phyloP scores from a whole-genome alignment of 1,140 invertebrate species.

The Scaptomyza pallida region DNA sequence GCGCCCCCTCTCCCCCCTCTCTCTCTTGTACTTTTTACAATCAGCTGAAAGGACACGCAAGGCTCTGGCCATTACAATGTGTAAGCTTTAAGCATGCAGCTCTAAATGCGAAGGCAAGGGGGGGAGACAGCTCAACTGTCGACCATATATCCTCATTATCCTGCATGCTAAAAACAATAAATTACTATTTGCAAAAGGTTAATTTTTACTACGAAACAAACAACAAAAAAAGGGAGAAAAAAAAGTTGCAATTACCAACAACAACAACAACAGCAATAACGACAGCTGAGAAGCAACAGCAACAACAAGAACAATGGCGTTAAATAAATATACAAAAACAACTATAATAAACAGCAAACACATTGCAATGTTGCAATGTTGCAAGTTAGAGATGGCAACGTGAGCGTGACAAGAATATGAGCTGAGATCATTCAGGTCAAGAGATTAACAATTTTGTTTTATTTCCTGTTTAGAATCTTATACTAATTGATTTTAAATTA shows the following conservation, averaged over 20 bases:
- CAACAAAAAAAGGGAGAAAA: slow-evolving; percentile 29
- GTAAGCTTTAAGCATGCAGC: slow-evolving; percentile 34
- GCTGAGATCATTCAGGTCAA: not conserved
- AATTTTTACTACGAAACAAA: slow-evolving; percentile 71
- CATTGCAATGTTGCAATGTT: slow-evolving; percentile 54
- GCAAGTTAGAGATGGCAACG: slow-evolving; percentile 29
- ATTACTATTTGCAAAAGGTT: slow-evolving; percentile 80
- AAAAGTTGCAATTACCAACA: slow-evolving; percentile 68
- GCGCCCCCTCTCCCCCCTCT: not conserved
- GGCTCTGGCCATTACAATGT: slow-evolving; percentile 58
- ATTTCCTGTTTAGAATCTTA: not conserved
- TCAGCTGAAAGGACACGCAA: slow-evolving; percentile 31
- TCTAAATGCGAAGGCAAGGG: too few species aligned
- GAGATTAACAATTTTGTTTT: not conserved
- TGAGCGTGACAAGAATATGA: too few species aligned
- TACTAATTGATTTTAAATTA: not conserved
- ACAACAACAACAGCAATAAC: slow-evolving; percentile 33
- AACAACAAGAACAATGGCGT: slow-evolving; percentile 49
- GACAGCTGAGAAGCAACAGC: slow-evolving; percentile 35
- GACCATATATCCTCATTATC: slow-evolving; percentile 74
- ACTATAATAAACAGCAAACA: slow-evolving; percentile 56
- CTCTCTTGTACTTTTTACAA: slow-evolving; percentile 7
- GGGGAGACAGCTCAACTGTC: slow-evolving; percentile 5
- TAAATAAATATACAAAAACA: slow-evolving; percentile 49
- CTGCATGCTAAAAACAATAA: slow-evolving; percentile 75